Evolutionary conservation across 2,797 vertebrate species (phyloP).

Genomic region (Ptychobarbus kaznakovi): DNA sequence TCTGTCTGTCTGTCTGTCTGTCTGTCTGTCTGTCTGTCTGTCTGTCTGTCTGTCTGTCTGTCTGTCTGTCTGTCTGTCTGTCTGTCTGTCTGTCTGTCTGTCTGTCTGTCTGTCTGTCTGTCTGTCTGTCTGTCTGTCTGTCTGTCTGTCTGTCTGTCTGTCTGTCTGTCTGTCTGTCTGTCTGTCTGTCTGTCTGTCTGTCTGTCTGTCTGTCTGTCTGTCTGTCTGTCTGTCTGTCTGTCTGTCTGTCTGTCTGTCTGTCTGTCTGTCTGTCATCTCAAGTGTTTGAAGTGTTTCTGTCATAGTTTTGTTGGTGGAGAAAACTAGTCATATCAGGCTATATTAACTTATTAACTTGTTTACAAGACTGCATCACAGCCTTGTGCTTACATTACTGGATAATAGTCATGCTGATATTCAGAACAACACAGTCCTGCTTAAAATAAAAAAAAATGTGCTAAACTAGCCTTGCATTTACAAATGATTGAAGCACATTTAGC

Average conservation of each 20-base stretch:
- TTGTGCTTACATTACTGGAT: not conserved
- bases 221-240: not conserved
- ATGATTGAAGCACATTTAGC: slow-evolving; percentile 13
- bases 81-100: no score
- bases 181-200: not conserved
- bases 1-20: not conserved
- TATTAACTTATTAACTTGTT: not conserved
- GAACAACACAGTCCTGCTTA: not conserved
- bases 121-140: no score
- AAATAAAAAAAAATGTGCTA: not conserved
- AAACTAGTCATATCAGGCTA: not conserved
- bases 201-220: not conserved
- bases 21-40: not conserved
- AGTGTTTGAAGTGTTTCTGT: no score
- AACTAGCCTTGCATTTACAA: not conserved
- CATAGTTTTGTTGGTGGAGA: no score
- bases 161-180: not conserved
- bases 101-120: not conserved
- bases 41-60: no score
- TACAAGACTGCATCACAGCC: no score
- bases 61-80: no score
- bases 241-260: not conserved
- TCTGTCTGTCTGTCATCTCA: not conserved
- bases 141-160: not conserved
- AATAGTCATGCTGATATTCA: not conserved